Evolutionary conservation across 2,888 invertebrate genomes (phyloP).

Genomic region (Heliconius charithonia): DNA sequence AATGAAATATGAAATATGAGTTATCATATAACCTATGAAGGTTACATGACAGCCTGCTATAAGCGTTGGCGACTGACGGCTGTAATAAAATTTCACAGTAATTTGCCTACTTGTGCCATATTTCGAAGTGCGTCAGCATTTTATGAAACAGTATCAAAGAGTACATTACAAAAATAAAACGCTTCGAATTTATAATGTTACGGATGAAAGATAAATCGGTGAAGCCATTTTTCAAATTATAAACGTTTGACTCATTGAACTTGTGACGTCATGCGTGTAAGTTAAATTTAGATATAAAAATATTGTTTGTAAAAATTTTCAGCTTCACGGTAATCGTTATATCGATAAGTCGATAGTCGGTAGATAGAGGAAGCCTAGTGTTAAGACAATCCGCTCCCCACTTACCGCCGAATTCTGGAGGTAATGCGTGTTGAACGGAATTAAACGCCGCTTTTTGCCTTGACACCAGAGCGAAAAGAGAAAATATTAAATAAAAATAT

Average conservation of each 20-base stretch:
- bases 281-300: background rate
- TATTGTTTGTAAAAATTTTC: background rate
- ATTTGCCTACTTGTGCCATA: slow-evolving; percentile 60
- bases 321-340: background rate
- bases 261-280: slow-evolving; percentile 24
- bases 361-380: no score
- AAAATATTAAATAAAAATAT: no score
- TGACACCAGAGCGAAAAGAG: no score
- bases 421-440: no score
- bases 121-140: slow-evolving; percentile 70
- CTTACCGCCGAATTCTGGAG: no score
- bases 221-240: slow-evolving; percentile 39
- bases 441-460: no score
- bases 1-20: slow-evolving; percentile 44
- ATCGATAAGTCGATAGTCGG: no score
- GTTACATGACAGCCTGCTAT: slow-evolving; percentile 49
- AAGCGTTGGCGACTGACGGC: slow-evolving; percentile 46
- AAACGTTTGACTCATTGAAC: slow-evolving; percentile 36
- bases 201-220: slow-evolving; percentile 43
- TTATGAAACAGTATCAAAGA: slow-evolving; percentile 58
- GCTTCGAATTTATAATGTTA: slow-evolving; percentile 55
- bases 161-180: slow-evolving; percentile 65
- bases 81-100: slow-evolving; percentile 64
- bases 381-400: no score
- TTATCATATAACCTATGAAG: slow-evolving; percentile 45